These are phyloP conservation scores for Carcinoscorpius rotundicauda DNA, from an alignment of 1,140 invertebrate genomes.

Conservation along the genomic window DNA sequence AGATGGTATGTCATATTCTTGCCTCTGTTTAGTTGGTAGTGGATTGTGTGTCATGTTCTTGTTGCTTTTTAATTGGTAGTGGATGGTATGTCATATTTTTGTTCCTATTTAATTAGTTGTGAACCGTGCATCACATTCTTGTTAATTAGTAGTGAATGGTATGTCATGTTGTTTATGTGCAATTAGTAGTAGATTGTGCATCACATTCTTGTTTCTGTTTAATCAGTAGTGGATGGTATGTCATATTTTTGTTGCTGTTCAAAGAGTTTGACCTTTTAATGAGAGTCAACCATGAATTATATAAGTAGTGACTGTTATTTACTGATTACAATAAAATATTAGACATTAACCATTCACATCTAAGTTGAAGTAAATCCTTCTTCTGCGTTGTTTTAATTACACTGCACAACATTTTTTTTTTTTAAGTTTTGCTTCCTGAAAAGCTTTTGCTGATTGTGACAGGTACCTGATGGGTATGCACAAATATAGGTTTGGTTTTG, in stretches of 20 bases:
- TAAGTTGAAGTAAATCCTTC: too few relatives aligned
- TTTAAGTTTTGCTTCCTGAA: too few relatives aligned
- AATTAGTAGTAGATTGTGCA: constrained; percentile 37
- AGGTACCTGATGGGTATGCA: too few relatives aligned
- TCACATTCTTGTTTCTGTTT: constrained; percentile 28
- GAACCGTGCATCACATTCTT: too few relatives aligned
- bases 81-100: not conserved
- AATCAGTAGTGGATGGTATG: constrained; percentile 39
- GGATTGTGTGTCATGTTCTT: not conserved
- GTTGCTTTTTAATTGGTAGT: constrained; percentile 43
- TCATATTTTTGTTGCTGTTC: constrained; percentile 29
- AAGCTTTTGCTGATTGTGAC: too few relatives aligned
- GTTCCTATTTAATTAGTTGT: constrained; percentile 42
- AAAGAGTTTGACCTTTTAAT: constrained; percentile 36
- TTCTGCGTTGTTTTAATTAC: too few relatives aligned
- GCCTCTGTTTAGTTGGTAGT: constrained; percentile 43
- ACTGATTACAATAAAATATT: too few relatives aligned
- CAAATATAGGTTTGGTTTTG: too few relatives aligned
- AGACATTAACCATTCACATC: too few relatives aligned
- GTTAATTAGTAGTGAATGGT: constrained; percentile 52
- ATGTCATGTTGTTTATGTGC: constrained; percentile 28
- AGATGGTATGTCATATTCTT: constrained; percentile 43
- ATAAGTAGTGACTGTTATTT: too few relatives aligned
- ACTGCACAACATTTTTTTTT: too few relatives aligned
- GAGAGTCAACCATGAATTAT: too few relatives aligned